Evolutionary conservation across 2,888 invertebrate species (phyloP).

Genomic region (Agriopis aurantiaria): DNA sequence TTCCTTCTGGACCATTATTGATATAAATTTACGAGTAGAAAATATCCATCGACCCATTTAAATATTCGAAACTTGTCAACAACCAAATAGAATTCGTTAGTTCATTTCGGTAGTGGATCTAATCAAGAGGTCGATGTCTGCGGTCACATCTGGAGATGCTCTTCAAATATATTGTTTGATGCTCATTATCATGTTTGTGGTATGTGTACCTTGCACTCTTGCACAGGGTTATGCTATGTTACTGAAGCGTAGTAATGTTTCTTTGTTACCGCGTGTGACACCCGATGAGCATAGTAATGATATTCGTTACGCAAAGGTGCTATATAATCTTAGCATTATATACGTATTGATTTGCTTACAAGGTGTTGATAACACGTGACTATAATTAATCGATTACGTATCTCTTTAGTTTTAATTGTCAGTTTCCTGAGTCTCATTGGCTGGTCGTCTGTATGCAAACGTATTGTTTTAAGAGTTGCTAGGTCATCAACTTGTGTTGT

Average conservation of each 20-base stretch:
- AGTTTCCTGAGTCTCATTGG: not conserved
- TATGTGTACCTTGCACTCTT: conserved; percentile 33
- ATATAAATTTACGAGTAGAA: too few species aligned
- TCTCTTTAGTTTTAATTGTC: conserved; percentile 1
- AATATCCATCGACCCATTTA: conserved; percentile 5
- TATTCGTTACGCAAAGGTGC: conserved; percentile 60
- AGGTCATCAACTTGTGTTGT: too few species aligned
- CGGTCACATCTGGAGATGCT: conserved; percentile 41
- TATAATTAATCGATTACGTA: not conserved
- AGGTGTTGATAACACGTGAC: conserved; percentile 3
- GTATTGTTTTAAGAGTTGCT: too few species aligned
- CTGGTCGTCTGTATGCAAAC: not conserved
- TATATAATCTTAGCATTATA: conserved; percentile 45
- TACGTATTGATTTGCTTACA: conserved; percentile 11
- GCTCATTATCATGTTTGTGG: conserved; percentile 31
- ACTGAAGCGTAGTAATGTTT: conserved; percentile 48
- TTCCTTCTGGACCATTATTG: not conserved
- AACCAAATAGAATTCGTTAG: conserved; percentile 29
- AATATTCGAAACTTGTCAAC: conserved; percentile 26
- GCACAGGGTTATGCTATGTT: conserved; percentile 24
- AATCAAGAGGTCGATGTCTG: conserved; percentile 57
- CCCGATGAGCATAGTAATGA: conserved; percentile 64
- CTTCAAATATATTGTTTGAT: conserved; percentile 40
- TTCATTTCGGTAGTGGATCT: conserved; percentile 51
- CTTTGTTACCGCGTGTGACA: conserved; percentile 59